phyloP scores from a whole-genome alignment of 2,797 vertebrate genomes.

The Botia kubotai region DNA sequence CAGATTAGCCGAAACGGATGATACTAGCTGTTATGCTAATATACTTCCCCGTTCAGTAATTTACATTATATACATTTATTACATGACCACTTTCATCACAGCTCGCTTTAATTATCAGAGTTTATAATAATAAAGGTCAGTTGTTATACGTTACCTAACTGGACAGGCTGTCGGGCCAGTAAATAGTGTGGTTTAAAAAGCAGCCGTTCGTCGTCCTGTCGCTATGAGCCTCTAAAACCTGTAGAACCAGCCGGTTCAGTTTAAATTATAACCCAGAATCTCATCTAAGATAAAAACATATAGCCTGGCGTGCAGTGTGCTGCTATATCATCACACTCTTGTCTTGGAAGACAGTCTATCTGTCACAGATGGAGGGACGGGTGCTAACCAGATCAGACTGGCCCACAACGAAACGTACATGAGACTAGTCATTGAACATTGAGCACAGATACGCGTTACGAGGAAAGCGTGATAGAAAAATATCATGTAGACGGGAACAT shows the following conservation, averaged over 20 bases:
- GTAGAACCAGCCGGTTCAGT: constrained; percentile 3
- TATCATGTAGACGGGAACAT: neutral
- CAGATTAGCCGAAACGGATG: neutral
- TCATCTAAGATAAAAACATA: neutral
- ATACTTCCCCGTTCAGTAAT: neutral
- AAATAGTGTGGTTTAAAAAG: neutral
- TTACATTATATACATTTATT: neutral
- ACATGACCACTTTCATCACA: neutral
- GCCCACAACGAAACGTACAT: neutral
- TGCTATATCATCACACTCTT: no score
- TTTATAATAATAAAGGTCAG: neutral
- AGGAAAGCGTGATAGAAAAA: neutral
- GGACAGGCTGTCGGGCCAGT: neutral
- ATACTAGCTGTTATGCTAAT: constrained; percentile 37
- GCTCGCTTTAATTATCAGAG: neutral
- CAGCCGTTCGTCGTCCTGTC: neutral
- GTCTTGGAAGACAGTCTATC: no score
- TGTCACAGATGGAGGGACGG: no score
- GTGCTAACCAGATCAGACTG: neutral
- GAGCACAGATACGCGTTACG: neutral
- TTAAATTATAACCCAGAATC: neutral
- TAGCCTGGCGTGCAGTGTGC: neutral
- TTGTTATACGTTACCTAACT: constrained; percentile 20
- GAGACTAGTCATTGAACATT: neutral
- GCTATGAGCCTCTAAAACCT: constrained; percentile 12